These are phyloP conservation scores for Macheiramphus alcinus DNA, from an alignment of 2,113 vertebrate genomes.

Conservation along the genomic window DNA sequence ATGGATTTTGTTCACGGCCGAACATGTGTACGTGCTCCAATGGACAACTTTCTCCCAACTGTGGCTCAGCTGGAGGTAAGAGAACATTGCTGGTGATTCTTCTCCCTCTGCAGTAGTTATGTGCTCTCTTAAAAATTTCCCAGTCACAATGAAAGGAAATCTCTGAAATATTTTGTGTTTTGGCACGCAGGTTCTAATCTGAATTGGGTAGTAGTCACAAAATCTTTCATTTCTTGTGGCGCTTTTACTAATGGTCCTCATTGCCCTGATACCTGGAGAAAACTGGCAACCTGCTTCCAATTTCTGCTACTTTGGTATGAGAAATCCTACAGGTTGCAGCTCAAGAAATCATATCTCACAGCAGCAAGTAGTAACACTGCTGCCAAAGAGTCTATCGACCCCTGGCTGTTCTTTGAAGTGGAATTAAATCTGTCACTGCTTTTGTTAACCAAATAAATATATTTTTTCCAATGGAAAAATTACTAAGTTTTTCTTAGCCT, in stretches of 20 bases:
- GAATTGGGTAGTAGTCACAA: neutral
- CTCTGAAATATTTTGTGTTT: neutral
- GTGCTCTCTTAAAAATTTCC: neutral
- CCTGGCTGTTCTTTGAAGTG: neutral
- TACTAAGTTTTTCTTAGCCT: neutral
- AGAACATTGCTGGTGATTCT: neutral
- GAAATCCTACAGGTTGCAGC: neutral
- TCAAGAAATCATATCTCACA: neutral
- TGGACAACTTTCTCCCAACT: conserved; percentile 88
- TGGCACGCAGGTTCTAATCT: neutral
- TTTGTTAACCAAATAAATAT: neutral
- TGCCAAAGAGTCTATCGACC: neutral
- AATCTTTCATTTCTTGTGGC: neutral
- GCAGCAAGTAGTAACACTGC: neutral
- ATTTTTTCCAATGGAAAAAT: neutral
- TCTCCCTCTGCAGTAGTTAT: neutral
- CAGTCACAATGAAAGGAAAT: neutral
- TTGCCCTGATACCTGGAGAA: neutral
- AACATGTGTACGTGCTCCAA: conserved; percentile 94
- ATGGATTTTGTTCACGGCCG: conserved; percentile 91
- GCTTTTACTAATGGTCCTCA: neutral
- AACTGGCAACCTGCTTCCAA: neutral
- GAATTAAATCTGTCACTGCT: neutral
- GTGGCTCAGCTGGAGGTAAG: conserved; percentile 83
- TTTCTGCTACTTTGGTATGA: neutral